These are phyloP conservation scores for Laothoe populi DNA, from an alignment of 2,888 invertebrate genomes.

Conservation along the genomic window DNA sequence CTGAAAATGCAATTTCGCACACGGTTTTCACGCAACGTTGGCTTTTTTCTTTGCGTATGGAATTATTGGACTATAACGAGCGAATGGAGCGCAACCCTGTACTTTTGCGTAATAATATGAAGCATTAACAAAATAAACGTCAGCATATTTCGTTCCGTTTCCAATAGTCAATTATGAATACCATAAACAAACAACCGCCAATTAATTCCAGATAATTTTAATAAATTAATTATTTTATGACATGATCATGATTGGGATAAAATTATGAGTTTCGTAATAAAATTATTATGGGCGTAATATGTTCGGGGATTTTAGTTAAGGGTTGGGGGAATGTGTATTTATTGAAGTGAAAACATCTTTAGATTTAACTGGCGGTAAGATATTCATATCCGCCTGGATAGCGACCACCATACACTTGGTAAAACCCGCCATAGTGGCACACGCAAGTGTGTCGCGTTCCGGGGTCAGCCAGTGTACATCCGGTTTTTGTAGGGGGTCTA, in stretches of 20 bases:
- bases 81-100: not conserved
- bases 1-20: not conserved
- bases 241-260: not conserved
- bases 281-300: not conserved
- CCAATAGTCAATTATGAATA: not conserved
- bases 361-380: no score
- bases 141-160: not conserved
- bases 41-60: not conserved
- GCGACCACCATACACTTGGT: no score
- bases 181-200: not conserved
- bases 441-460: no score
- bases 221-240: not conserved
- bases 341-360: no score
- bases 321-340: no score
- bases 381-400: no score
- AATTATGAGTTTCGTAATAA: no score
- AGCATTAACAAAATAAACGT: not conserved
- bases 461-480: no score
- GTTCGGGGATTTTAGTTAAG: not conserved
- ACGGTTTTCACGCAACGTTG: not conserved
- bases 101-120: not conserved
- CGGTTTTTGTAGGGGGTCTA: no score
- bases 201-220: not conserved
- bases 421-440: no score
- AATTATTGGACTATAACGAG: constrained; percentile 6